These are phyloP conservation scores for Oasisia sp. DNA, from an alignment of 2,888 invertebrate species.

Conservation along the genomic window DNA sequence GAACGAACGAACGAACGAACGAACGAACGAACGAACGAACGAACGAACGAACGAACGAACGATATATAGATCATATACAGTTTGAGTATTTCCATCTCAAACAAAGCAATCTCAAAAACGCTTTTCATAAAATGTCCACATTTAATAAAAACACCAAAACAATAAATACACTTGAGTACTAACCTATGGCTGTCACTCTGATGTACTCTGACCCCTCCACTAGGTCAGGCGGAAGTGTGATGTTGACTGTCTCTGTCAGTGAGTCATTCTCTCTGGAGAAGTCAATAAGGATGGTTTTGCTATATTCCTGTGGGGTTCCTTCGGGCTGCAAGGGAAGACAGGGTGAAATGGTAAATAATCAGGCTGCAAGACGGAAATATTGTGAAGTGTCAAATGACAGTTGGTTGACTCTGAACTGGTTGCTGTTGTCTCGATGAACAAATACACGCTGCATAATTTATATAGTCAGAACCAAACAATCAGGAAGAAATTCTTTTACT, in stretches of 20 bases:
- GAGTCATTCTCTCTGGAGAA: conserved; percentile 65
- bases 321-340: conserved; percentile 72
- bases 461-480: no score
- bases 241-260: conserved; percentile 72
- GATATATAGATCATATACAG: not conserved
- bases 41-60: no score
- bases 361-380: no score
- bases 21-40: no score
- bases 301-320: conserved; percentile 80
- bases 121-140: not conserved
- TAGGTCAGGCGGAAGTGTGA: conserved; percentile 80
- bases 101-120: no score
- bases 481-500: no score
- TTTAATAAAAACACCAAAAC: not conserved
- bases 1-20: no score
- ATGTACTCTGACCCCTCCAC: conserved; percentile 79
- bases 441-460: no score
- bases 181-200: conserved; percentile 76
- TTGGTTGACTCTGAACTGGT: not conserved
- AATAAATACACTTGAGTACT: no score
- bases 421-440: no score
- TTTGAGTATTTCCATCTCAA: not conserved
- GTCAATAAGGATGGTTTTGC: conserved; percentile 80
- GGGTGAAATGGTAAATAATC: no score
- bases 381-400: not conserved